These are phyloP conservation scores for Thermophis baileyi DNA, from an alignment of 2,113 vertebrate species.

Conservation along the genomic window DNA sequence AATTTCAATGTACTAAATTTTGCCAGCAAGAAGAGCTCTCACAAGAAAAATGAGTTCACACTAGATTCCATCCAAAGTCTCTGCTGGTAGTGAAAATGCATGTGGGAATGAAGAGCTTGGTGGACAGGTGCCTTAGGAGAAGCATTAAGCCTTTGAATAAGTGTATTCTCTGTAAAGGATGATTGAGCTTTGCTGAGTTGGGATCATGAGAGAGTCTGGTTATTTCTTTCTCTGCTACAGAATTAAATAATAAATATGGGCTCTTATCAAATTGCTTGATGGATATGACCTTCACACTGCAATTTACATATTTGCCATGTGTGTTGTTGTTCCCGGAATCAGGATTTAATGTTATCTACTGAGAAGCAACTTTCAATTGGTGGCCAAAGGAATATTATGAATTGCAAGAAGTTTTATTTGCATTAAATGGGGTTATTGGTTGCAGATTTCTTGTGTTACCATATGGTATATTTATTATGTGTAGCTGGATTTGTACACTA, in stretches of 20 bases:
- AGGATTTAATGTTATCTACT: neutral
- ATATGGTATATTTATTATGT: neutral
- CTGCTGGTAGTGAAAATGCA: no score
- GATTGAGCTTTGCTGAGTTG: neutral
- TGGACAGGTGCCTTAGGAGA: neutral
- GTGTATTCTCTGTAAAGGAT: neutral
- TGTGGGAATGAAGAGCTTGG: neutral
- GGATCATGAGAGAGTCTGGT: neutral
- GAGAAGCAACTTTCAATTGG: neutral
- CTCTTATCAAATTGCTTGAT: neutral
- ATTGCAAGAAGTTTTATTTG: neutral
- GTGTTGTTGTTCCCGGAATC: neutral
- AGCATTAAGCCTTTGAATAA: neutral
- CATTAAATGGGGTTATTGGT: neutral
- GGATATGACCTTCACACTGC: neutral
- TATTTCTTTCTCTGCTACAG: neutral
- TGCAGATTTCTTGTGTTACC: neutral
- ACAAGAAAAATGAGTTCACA: neutral
- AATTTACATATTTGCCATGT: neutral
- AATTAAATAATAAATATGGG: neutral
- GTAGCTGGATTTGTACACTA: neutral
- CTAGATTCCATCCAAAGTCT: neutral
- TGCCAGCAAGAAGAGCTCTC: neutral
- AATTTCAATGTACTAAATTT: neutral
- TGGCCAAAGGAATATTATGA: neutral